Evolutionary conservation across 64 coral and sea anemone genomes (phyloP).

Genomic region (Montipora foliosa): DNA sequence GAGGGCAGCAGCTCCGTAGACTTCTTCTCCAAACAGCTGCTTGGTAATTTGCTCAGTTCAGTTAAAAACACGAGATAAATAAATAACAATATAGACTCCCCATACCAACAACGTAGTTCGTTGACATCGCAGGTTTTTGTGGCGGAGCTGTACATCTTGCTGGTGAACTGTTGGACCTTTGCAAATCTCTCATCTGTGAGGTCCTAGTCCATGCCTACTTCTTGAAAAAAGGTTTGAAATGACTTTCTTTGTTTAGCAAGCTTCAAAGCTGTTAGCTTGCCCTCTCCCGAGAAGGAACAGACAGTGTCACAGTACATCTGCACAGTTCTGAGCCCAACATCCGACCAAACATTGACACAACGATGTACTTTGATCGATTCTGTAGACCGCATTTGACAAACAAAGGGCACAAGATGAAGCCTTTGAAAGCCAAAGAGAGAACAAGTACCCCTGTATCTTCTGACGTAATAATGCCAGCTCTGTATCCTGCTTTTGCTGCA

Average conservation of each 20-base stretch:
- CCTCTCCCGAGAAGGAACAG: constrained; percentile 32
- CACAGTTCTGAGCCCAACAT: constrained; percentile 12
- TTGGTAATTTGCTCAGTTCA: too few relatives aligned
- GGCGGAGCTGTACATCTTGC: too few relatives aligned
- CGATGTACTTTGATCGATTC: constrained; percentile 10
- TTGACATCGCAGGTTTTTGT: too few relatives aligned
- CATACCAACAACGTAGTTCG: constrained; percentile 22
- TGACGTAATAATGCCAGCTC: too few relatives aligned
- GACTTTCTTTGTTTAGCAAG: neutral
- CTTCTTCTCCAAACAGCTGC: too few relatives aligned
- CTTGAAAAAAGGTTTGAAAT: constrained; percentile 15
- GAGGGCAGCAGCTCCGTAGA: too few relatives aligned
- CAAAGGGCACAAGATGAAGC: neutral
- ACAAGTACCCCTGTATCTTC: neutral
- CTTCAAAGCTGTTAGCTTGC: constrained; percentile 27
- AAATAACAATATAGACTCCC: neutral
- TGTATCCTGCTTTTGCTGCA: too few relatives aligned
- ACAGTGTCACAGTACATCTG: constrained; percentile 37
- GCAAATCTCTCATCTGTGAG: neutral
- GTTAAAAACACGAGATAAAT: neutral
- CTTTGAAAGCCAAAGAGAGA: neutral
- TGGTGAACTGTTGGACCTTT: constrained; percentile 12
- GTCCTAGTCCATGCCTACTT: constrained; percentile 30
- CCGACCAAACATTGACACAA: constrained; percentile 1
- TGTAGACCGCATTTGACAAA: constrained; percentile 4